Evolutionary conservation across 2,888 invertebrate species (phyloP), one percentile per base, ranked within the genome.

Genomic region (Lasioglossum vierecki): DNA sequence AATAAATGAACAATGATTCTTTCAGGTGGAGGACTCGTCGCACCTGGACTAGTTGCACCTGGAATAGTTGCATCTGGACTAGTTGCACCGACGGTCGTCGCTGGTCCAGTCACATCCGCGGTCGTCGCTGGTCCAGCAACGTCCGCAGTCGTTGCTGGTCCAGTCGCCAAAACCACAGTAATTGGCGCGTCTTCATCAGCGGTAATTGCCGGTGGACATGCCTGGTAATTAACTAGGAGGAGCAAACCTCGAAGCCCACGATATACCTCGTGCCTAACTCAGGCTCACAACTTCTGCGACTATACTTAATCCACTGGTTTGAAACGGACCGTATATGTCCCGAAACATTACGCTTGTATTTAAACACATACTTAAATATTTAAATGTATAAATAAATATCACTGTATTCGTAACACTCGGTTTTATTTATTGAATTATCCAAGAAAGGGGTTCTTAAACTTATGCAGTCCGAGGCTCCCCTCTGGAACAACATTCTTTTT

Each of bases 181-280:
- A 70, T 86, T 26, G 86, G 85, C n/a, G 85, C 85, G 0, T 82
- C 85, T 0, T 68, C 85, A 2, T 76, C 85, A 0, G 82, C 85
- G 2, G 49, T 86, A 1, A 15, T 86, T n/a, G 60, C 77, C 2
- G 85, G 80, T 8, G 68, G 39, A 3, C 73, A 49, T 4, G 70
- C 13, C 26, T 81, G 81, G 76, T 84, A 79, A 11, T 70, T 0
- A 8, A 49, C 15, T 57, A 39, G 53, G 2, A 5, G 13, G 26
- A 11, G 53, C 9, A 53, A 53, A 73, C 30, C 26, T 13, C 0
- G 35, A 26, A 22, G n/a, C 30, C 18, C 3, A 60, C 13, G 6
- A 63, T 46, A 44, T 80, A 85, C 77, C 85, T 84, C 85, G 46
- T 74, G 26, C 53, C n/a, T 53, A 26, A 35, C 71, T 30, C 22